Percentiles rank a stretch among this genome's conserved stretches.
These are phyloP conservation scores for Bilobella aurantiaca DNA, from an alignment of 1,140 invertebrate species.

Conservation along the genomic window DNA sequence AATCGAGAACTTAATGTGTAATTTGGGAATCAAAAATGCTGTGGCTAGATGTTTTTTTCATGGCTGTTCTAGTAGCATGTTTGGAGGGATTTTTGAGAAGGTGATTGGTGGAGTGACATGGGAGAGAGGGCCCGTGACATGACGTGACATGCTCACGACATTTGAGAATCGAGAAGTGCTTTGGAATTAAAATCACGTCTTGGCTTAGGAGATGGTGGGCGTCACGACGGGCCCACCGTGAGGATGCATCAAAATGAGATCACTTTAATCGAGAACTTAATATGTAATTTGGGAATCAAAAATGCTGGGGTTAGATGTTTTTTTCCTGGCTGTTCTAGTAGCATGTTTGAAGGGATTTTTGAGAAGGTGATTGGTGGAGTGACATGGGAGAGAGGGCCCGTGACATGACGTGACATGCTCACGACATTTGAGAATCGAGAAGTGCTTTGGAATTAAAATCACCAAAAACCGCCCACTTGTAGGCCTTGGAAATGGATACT, in stretches of 20 bases:
- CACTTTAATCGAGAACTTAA: too few species aligned
- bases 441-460: constrained; percentile 3
- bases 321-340: neutral
- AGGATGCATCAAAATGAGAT: too few species aligned
- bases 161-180: neutral
- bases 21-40: neutral
- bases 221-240: too few species aligned
- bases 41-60: neutral
- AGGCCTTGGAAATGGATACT: neutral
- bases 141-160: constrained; percentile 4
- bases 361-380: neutral
- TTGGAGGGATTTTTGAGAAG: neutral
- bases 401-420: constrained; percentile 2
- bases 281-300: neutral
- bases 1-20: too few species aligned
- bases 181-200: constrained; percentile 4
- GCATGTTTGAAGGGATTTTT: neutral
- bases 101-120: neutral
- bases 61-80: neutral
- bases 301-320: neutral
- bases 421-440: neutral
- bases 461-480: neutral
- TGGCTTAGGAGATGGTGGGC: too few species aligned
- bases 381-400: neutral
- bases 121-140: neutral